Percentiles rank a stretch among this genome's conserved stretches.
These are phyloP conservation scores for Leptinotarsa juncta DNA, from an alignment of 2,888 invertebrate species.

Conservation along the genomic window DNA sequence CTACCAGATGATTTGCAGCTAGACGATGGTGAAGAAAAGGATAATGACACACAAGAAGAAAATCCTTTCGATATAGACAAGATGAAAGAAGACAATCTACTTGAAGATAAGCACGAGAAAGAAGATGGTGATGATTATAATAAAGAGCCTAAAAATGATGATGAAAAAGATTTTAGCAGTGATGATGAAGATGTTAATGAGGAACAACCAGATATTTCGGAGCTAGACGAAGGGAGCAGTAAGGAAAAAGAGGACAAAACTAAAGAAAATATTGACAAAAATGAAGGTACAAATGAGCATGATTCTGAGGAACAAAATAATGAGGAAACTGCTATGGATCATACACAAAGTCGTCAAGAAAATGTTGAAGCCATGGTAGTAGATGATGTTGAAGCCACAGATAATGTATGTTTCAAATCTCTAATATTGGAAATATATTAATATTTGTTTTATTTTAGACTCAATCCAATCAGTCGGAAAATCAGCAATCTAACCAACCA, in stretches of 20 bases:
- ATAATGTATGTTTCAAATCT: slow-evolving; percentile 60
- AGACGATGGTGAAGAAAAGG: slow-evolving; percentile 77
- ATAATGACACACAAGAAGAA: slow-evolving; percentile 74
- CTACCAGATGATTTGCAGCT: slow-evolving; percentile 88
- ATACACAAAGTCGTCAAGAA: slow-evolving; percentile 62
- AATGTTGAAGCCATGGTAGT: slow-evolving; percentile 65
- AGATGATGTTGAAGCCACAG: slow-evolving; percentile 64
- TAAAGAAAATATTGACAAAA: slow-evolving; percentile 46
- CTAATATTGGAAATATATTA: slow-evolving; percentile 8
- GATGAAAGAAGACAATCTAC: slow-evolving; percentile 73
- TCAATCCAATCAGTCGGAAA: slow-evolving; percentile 60
- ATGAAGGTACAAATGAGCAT: slow-evolving; percentile 54
- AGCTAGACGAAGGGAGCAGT: not conserved
- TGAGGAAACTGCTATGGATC: slow-evolving; percentile 58
- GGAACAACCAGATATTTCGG: slow-evolving; percentile 45
- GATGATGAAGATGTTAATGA: slow-evolving; percentile 58
- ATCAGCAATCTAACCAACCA: slow-evolving; percentile 60
- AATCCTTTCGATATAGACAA: slow-evolving; percentile 89
- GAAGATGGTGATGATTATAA: slow-evolving; percentile 60
- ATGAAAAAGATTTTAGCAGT: slow-evolving; percentile 60
- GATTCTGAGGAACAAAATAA: slow-evolving; percentile 63
- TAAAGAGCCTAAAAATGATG: slow-evolving; percentile 56
- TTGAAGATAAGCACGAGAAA: slow-evolving; percentile 63
- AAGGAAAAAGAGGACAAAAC: slow-evolving; percentile 40
- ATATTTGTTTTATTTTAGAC: slow-evolving; percentile 62